Conservation (phyloP, 2,797 vertebrate species). For the Rousettus madagascariensis region DNA sequence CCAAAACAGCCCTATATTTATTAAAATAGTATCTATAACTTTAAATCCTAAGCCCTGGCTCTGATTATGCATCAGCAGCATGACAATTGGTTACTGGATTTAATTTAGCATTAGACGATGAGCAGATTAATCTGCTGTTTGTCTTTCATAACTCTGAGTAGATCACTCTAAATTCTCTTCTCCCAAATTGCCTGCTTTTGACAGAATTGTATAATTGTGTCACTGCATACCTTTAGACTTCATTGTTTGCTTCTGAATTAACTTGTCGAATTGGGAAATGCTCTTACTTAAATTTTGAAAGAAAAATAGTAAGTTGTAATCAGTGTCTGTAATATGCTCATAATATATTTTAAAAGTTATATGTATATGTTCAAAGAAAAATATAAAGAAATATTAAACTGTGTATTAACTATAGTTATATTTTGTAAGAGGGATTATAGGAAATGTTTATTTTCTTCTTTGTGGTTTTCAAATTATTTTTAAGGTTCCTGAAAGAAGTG, state of each 20-base stretch:
- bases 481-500: conserved; percentile 1
- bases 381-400: background rate
- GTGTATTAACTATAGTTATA: background rate
- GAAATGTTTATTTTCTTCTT: conserved; percentile 8
- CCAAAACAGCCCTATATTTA: background rate
- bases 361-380: background rate
- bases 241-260: background rate
- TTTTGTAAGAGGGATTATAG: background rate
- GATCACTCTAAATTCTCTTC: background rate
- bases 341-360: background rate
- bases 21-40: background rate
- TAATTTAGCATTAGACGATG: background rate
- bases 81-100: background rate
- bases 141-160: background rate
- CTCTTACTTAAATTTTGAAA: background rate
- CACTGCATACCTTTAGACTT: background rate
- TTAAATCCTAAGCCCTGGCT: background rate
- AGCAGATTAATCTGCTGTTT: background rate
- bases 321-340: background rate
- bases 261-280: background rate
- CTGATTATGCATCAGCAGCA: background rate
- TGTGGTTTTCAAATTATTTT: conserved; percentile 26
- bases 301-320: conserved; percentile 9
- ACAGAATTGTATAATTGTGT: background rate
- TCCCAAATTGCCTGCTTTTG: background rate